Evolutionary conservation across 2,888 invertebrate species (phyloP).

Genomic region (Crematogaster levior): DNA sequence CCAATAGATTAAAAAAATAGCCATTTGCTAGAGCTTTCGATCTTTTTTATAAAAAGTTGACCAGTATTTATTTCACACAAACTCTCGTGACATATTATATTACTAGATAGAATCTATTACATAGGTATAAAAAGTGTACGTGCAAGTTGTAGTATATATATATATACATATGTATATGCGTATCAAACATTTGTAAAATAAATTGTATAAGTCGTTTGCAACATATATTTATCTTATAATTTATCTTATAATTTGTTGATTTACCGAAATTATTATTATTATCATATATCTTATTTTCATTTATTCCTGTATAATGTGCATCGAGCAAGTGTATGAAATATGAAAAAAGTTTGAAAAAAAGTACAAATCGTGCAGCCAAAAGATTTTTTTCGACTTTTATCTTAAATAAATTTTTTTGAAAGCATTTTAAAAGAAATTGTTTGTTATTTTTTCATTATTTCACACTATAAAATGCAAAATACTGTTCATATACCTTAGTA

Average conservation of each 20-base stretch:
- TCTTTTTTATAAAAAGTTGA: conserved; percentile 60
- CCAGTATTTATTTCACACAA: conserved; percentile 69
- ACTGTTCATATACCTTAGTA: too few relatives aligned
- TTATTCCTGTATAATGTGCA: neutral
- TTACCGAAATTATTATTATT: neutral
- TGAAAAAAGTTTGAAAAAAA: neutral
- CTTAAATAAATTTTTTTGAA: neutral
- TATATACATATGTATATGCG: too few relatives aligned
- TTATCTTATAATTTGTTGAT: conserved; percentile 13
- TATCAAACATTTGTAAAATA: conserved; percentile 49
- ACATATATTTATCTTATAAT: conserved; percentile 43
- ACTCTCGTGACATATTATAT: conserved; percentile 36
- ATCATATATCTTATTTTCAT: neutral
- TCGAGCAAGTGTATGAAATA: too few relatives aligned
- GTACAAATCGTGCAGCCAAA: neutral
- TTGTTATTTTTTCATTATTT: too few relatives aligned
- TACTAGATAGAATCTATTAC: conserved; percentile 50
- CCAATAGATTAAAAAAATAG: conserved; percentile 69
- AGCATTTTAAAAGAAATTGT: too few relatives aligned
- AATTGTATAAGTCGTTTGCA: conserved; percentile 51
- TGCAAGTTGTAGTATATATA: conserved; percentile 47
- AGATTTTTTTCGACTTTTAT: neutral
- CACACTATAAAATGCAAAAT: too few relatives aligned
- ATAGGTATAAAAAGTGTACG: conserved; percentile 55
- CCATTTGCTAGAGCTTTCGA: conserved; percentile 32